Base-by-base conservation (phyloP, 2,888 invertebrate species). In the Tholera decimalis region DNA sequence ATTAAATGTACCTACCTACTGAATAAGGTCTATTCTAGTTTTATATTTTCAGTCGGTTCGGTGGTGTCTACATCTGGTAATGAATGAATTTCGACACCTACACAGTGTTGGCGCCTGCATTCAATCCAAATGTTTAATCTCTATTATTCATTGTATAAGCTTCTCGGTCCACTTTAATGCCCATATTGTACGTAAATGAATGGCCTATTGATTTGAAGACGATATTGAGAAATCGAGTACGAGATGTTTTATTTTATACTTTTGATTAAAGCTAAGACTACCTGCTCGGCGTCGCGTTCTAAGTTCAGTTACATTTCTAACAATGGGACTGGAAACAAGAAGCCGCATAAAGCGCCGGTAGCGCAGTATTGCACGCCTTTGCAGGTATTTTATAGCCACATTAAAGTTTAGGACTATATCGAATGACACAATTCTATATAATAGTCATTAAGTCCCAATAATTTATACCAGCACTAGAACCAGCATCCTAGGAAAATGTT, bases 251-350 rank as follows among this genome's bases (percentile, higher is more conserved):
- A 22, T 65, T 57, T 65, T 60, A 70, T 68, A 62, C 70, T 79
- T 82, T 79, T 83, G 66, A 71, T 65, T 73, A 57, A 71, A 69
- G 65, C 56, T 61, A 69, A 75, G 70, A 67, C 87, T 91, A 91
- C 89, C 90, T 90, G 89, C 83, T 71, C 75, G 85, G 77, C 85
- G 88, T 89, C 83, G 87, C 77, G 63, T 73, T 82, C 77, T 80
- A 86, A 88, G 87, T 88, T 89, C 83, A 84, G 87, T 88, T 88
- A 85, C 89, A 83, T 83, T 80, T 82, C 66, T 83, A 87, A 92
- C 91, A 92, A 91, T 89, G 81, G 87, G 65, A 78, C 82, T 88
- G 79, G 80, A 84, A 83, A 85, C 79, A 71, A 85, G 85, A 84
- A 79, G 69, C 68, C 63, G 77, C 57, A 74, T 76, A 78, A 80